These are phyloP conservation scores for Ia io DNA, from an alignment of 2,113 vertebrate genomes.

Conservation along the genomic window DNA sequence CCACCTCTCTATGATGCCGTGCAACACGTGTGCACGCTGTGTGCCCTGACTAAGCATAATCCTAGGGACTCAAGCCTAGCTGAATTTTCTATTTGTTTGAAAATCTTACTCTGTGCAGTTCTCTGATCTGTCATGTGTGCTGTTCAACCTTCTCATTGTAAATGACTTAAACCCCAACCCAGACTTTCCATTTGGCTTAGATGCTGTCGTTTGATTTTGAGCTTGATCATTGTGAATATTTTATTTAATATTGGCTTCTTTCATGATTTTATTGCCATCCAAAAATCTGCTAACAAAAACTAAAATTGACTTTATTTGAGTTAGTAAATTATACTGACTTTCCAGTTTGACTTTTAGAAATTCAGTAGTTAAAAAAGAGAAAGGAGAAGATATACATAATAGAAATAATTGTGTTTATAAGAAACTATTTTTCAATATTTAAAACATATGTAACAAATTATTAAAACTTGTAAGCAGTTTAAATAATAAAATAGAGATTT, in stretches of 20 bases:
- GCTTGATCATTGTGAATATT: not conserved
- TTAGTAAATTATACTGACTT: not conserved
- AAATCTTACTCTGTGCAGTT: not conserved
- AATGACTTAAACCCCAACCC: not conserved
- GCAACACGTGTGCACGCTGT: not conserved
- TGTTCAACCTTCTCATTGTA: not conserved
- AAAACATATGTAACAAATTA: not conserved
- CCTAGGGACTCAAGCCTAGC: not conserved
- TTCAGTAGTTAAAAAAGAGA: not conserved
- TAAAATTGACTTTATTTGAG: not conserved
- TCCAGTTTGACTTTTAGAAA: not conserved
- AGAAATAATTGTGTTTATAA: not conserved
- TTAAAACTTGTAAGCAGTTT: not conserved
- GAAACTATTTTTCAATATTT: constrained; percentile 6
- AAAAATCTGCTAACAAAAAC: constrained; percentile 9
- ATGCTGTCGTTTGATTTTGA: not conserved
- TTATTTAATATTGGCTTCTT: not conserved
- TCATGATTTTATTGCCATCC: not conserved
- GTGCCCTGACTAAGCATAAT: not conserved
- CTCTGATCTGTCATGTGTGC: not conserved
- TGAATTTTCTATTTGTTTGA: not conserved
- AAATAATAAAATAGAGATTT: not conserved
- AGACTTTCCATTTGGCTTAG: not conserved
- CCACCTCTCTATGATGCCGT: not conserved
- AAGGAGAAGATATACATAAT: not conserved